Evolutionary conservation across 1,140 invertebrate species (phyloP), one percentile per base, ranked within the genome.

Genomic region (Chironomus tepperi): DNA sequence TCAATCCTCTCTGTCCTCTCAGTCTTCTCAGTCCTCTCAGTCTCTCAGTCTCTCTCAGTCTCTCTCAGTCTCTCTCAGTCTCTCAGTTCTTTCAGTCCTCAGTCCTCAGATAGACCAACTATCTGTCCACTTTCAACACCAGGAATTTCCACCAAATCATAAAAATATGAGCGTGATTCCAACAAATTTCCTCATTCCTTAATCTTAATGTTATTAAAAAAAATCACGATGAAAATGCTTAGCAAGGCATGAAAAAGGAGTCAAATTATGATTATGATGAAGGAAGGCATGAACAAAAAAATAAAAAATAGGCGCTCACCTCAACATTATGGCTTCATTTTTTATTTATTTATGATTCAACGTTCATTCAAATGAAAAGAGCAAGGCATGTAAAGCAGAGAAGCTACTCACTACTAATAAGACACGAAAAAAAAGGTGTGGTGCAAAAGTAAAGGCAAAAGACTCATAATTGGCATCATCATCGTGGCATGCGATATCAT

Each of bases 251-350:
- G n/a, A 57, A 57, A 57, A 57, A 57, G 47, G 47, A 57, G 47
- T 57, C 47, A 57, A 57, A 57, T 57, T 57, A 57, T 57, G 47
- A 57, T 57, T 57, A 57, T 57, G 47, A 57, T 15, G 47, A 57
- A 12, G 12, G 47, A n/a, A n/a, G n/a, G 12, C n/a, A 15, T n/a
- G n/a, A n/a, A n/a, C n/a, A n/a, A n/a, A n/a, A 12, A 57, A 57
- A 1, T 15, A n/a, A 57, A 57, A n/a, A n/a, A 57, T n/a, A 57
- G n/a, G 12, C 47, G 10, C 47, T 57, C 47, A 57, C 47, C 10
- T 57, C 47, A 57, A 57, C 47, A 57, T 57, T 57, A 57, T 57
- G 47, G 47, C 47, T 57, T 57, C 47, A 57, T 57, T 57, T 57
- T 47, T 57, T 57, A 57, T 57, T 57, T 57, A 57, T 57, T 57